Percentiles rank a stretch among this genome's conserved stretches.
Evolutionary conservation across 2,888 invertebrate genomes (phyloP).

Genomic region (Meteorus colon): DNA sequence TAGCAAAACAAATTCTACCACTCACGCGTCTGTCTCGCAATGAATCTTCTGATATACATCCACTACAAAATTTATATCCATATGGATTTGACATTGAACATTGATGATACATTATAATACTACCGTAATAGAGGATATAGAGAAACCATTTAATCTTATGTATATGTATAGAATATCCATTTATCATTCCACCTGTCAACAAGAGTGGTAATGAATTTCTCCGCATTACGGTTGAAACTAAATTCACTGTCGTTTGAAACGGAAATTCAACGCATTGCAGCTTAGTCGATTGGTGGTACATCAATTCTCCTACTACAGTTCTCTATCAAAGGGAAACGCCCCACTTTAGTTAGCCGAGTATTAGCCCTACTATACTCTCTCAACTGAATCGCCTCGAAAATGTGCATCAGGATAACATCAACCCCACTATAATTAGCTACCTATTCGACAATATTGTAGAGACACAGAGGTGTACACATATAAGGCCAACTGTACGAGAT

Average conservation of each 20-base stretch:
- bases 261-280: slow-evolving; percentile 18
- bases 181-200: slow-evolving; percentile 12
- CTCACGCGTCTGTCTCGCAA: not conserved
- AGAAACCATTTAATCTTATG: slow-evolving; percentile 16
- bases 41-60: not conserved
- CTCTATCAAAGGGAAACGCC: slow-evolving; percentile 12
- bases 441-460: slow-evolving; percentile 43
- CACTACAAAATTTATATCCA: not conserved
- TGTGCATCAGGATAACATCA: slow-evolving; percentile 20
- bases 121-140: not conserved
- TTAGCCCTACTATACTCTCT: not conserved
- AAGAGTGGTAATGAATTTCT: not conserved
- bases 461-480: not conserved
- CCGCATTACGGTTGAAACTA: slow-evolving; percentile 5
- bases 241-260: not conserved
- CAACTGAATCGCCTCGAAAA: slow-evolving; percentile 7
- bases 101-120: not conserved
- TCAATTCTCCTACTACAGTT: not conserved
- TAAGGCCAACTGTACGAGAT: slow-evolving; percentile 25
- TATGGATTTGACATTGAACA: slow-evolving; percentile 2
- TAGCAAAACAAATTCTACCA: not conserved
- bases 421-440: slow-evolving; percentile 47
- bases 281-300: slow-evolving; percentile 15
- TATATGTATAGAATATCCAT: slow-evolving; percentile 1
- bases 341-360: slow-evolving; percentile 2